Base-by-base conservation (phyloP, 2,888 invertebrate species). In the Taphrorychus bicolor region DNA sequence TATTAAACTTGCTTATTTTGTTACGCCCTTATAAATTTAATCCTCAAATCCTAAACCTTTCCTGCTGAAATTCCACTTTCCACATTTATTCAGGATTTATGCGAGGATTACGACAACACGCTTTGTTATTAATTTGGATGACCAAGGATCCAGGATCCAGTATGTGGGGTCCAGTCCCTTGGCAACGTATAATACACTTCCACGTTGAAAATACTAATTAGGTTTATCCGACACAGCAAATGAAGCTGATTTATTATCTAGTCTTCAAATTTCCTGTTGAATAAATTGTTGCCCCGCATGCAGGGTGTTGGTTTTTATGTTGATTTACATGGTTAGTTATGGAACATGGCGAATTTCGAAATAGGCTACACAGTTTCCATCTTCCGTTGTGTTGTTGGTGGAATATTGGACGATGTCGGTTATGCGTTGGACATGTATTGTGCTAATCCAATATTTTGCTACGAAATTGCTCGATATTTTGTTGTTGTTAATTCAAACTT, bases 111-210 rank as follows among this genome's bases (percentile, higher is more conserved):
- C n/a, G n/a, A n/a, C n/a, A n/a, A 45, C 45, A 16, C 45, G 45
- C 45, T 45, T 17, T 17, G 45, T 45, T 45, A 45, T 45, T 45
- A 45, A 45, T 45, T 45, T 14, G 45, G 14, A 45, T 45, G 45
- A 16, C 45, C 45, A 17, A 5, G 45, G 45, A 17, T 45, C 45
- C n/a, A n/a, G n/a, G n/a, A n/a, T n/a, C n/a, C n/a, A n/a, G n/a
- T n/a, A 3, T 32, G 32, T 32, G 32, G 32, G 32, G 32, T 9
- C 32, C 14, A 45, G 45, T 45, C 45, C 45, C 45, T 45, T 5
- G 17, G 5, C 17, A 45, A 45, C 14, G 14, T 4, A 45, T 45
- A 32, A 32, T 32, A 11, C 32, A 45, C 45, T 45, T 45, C 17
- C 16, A 16, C 14, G 45, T 45, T 45, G 45, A 45, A 45, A 45